These are phyloP conservation scores for Hippopotamus amphibius DNA, from an alignment of 2,113 vertebrate species.

Conservation along the genomic window DNA sequence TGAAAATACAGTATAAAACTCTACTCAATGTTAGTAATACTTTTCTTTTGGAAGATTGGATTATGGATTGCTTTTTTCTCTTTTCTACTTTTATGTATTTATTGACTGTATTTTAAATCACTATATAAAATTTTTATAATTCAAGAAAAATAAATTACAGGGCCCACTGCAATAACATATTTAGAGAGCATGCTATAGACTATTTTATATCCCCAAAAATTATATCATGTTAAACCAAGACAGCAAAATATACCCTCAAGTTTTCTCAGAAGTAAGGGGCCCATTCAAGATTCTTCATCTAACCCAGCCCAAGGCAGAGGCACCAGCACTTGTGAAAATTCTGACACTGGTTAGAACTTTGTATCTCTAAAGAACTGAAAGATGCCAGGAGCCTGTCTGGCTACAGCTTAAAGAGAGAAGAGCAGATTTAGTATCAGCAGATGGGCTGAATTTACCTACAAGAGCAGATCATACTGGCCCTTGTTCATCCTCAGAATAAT, in stretches of 20 bases:
- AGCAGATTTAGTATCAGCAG: background rate
- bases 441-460: background rate
- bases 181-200: background rate
- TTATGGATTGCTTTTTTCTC: background rate
- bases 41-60: background rate
- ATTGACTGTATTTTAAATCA: background rate
- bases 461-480: background rate
- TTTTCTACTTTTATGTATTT: conserved; percentile 32
- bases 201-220: background rate
- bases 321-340: background rate
- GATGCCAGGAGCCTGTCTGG: background rate
- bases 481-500: background rate
- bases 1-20: background rate
- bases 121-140: background rate
- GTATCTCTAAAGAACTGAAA: background rate
- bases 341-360: background rate
- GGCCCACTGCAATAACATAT: background rate
- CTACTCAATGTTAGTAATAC: background rate
- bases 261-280: background rate
- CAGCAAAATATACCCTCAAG: background rate
- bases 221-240: background rate
- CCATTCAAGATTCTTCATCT: background rate
- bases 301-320: background rate
- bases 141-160: background rate
- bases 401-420: background rate